Evolutionary conservation across 2,888 invertebrate genomes (phyloP).

Genomic region (Macaria notata): DNA sequence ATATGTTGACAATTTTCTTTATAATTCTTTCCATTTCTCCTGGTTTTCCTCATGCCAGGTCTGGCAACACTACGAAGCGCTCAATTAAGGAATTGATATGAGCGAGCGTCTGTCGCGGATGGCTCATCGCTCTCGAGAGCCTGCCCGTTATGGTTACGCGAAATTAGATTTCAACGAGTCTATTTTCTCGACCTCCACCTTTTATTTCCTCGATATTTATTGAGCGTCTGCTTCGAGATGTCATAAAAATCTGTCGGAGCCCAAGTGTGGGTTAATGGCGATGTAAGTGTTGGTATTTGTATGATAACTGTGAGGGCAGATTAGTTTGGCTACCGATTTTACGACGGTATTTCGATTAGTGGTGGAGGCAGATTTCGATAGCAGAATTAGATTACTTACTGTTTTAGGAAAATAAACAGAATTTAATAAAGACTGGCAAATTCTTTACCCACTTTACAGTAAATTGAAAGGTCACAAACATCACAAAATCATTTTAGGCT

Average conservation of each 20-base stretch:
- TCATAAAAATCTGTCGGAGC: slow-evolving; percentile 36
- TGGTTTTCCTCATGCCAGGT: no score
- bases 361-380: no score
- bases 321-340: slow-evolving; percentile 1
- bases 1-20: no score
- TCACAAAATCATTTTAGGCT: no score
- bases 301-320: slow-evolving; percentile 1
- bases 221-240: slow-evolving; percentile 45
- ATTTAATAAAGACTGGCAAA: no score
- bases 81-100: slow-evolving; percentile 81
- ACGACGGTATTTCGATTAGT: neutral
- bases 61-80: slow-evolving; percentile 33
- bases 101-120: slow-evolving; percentile 75
- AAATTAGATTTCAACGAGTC: slow-evolving; percentile 83
- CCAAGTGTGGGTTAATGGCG: slow-evolving; percentile 3
- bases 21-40: no score
- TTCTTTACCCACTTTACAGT: no score
- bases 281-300: neutral
- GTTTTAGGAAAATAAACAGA: no score
- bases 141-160: slow-evolving; percentile 77
- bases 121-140: slow-evolving; percentile 76
- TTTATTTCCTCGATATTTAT: slow-evolving; percentile 68
- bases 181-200: slow-evolving; percentile 66
- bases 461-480: no score
- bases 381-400: no score